phyloP scores from a whole-genome alignment of 2,888 invertebrate species.

The Apotomis turbidana region DNA sequence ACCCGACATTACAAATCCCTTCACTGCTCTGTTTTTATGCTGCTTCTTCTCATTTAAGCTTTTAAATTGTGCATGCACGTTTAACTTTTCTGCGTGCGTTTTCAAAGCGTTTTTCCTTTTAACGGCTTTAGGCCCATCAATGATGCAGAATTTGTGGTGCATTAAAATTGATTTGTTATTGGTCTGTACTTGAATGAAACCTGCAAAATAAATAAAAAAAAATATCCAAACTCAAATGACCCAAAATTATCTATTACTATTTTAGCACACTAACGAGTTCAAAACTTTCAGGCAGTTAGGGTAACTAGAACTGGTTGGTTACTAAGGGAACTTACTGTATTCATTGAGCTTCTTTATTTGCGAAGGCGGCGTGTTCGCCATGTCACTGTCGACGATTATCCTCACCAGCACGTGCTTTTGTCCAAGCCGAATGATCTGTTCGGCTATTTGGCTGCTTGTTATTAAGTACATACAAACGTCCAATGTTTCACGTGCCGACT shows the following conservation, averaged over 20 bases:
- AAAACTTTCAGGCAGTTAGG: not conserved
- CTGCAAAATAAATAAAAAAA: slow-evolving; percentile 52
- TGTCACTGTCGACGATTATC: slow-evolving; percentile 78
- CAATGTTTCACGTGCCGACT: slow-evolving; percentile 77
- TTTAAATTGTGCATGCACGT: slow-evolving; percentile 65
- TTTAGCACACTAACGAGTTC: not conserved
- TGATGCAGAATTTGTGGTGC: slow-evolving; percentile 92
- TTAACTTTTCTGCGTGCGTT: slow-evolving; percentile 72
- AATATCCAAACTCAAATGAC: not conserved
- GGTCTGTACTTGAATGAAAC: slow-evolving; percentile 78
- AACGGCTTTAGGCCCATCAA: slow-evolving; percentile 84
- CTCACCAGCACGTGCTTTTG: slow-evolving; percentile 77
- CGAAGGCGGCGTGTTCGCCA: slow-evolving; percentile 76
- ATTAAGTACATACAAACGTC: slow-evolving; percentile 81
- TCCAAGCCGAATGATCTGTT: slow-evolving; percentile 76
- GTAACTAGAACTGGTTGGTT: not conserved
- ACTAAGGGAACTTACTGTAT: slow-evolving; percentile 67
- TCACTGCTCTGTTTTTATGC: slow-evolving; percentile 58
- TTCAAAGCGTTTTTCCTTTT: slow-evolving; percentile 69
- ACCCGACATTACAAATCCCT: slow-evolving; percentile 86
- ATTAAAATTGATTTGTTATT: slow-evolving; percentile 84
- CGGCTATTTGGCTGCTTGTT: slow-evolving; percentile 76
- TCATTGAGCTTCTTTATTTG: slow-evolving; percentile 76
- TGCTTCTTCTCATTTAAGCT: slow-evolving; percentile 53
- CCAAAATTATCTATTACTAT: too few relatives aligned